phyloP scores from a whole-genome alignment of 30 jellyfish, hydroid and myxozoan genomes.

The Hydractinia symbiolongicarpus region DNA sequence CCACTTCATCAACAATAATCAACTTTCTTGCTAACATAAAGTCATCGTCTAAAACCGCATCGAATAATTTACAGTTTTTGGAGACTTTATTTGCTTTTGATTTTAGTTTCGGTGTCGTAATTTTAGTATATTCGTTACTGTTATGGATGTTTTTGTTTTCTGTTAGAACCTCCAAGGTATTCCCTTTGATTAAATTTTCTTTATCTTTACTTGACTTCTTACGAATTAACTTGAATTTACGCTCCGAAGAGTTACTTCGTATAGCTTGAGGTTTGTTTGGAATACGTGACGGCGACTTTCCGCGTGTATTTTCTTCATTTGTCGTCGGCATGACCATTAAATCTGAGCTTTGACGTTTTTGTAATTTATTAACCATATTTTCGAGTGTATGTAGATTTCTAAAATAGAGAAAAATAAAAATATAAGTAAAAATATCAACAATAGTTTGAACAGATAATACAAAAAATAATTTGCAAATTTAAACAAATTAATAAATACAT shows the following conservation, averaged over 20 bases:
- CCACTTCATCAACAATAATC: constrained; percentile 21
- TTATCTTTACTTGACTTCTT: constrained; percentile 24
- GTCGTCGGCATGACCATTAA: constrained; percentile 1
- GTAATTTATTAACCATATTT: constrained; percentile 21
- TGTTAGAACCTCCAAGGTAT: neutral
- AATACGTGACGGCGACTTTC: constrained; percentile 16
- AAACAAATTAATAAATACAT: no score
- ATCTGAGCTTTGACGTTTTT: constrained; percentile 10
- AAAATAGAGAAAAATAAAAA: no score
- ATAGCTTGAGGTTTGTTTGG: neutral
- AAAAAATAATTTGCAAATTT: no score
- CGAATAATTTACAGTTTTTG: constrained; percentile 21
- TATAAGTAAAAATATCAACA: no score
- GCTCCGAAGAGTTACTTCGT: constrained; percentile 5
- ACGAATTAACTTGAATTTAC: constrained; percentile 18
- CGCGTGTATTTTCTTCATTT: neutral
- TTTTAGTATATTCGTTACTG: neutral
- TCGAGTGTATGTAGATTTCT: neutral
- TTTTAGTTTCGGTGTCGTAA: constrained; percentile 11
- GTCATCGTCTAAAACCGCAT: constrained; percentile 30
- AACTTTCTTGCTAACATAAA: constrained; percentile 15
- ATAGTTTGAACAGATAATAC: no score
- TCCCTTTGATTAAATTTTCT: constrained; percentile 6
- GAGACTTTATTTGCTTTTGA: neutral
- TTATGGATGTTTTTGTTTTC: neutral